Percentiles rank a stretch among this genome's conserved stretches.
Evolutionary conservation across 2,888 invertebrate species (phyloP).

Genomic region (Lepeophtheirus nordmannii): DNA sequence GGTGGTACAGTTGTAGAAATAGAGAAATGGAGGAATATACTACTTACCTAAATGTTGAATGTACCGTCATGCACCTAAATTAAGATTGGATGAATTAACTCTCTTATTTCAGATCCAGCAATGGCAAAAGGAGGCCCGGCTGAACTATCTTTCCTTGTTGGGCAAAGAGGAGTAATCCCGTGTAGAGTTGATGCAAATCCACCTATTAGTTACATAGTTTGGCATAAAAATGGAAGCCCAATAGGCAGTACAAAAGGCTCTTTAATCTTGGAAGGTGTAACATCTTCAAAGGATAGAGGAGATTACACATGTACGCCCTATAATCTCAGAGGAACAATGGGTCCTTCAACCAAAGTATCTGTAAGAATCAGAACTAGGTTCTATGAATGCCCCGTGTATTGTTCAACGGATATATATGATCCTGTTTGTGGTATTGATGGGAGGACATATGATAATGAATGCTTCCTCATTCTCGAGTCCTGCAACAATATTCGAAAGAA

Average conservation of each 20-base stretch:
- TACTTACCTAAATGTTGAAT: not conserved
- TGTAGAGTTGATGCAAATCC: not conserved
- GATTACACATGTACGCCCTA: not conserved
- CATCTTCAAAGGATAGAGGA: not conserved
- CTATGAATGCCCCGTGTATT: not conserved
- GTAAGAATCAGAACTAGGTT: not conserved
- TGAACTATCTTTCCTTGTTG: not conserved
- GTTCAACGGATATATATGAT: not conserved
- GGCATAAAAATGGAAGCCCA: not conserved
- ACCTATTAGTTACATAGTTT: not conserved
- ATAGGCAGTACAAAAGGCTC: slow-evolving; percentile 1
- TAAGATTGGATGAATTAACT: too few species aligned
- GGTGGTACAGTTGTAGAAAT: not conserved
- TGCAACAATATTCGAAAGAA: not conserved
- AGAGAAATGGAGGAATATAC: not conserved
- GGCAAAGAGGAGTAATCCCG: slow-evolving; percentile 3
- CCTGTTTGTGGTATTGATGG: slow-evolving; percentile 7
- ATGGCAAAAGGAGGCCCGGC: not conserved
- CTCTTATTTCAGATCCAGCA: not conserved
- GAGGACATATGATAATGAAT: not conserved
- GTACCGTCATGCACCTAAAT: not conserved
- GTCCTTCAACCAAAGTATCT: not conserved
- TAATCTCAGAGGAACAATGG: not conserved
- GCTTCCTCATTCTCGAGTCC: slow-evolving; percentile 3
- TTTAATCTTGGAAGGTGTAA: not conserved